Evolutionary conservation across 2,888 invertebrate genomes (phyloP), one percentile per base, ranked within the genome.

Genomic region (Ferrisia virgata): DNA sequence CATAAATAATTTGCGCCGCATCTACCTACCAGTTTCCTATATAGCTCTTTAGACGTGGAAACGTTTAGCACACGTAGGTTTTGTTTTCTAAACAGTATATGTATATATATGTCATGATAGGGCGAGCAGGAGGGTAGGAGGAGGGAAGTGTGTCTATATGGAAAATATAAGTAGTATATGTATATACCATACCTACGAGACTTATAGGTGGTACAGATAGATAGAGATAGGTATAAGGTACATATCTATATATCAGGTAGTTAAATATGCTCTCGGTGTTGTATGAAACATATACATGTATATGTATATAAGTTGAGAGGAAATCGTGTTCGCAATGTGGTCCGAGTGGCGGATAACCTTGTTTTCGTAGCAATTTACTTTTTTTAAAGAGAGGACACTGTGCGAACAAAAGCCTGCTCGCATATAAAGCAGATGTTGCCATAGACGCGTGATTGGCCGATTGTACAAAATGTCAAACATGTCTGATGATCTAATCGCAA

Each of bases 391-490:
- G 40, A 69, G 43, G 72, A 72, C 40, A 64, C 69, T 39, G 39
- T 22, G 22, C 64, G 18, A 69, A 82, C 72, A 69, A 72, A 69
- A 64, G 28, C 64, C 72, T n/a, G n/a, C 28, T 28, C 28, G 69
- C 64, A 28, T 64, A 82, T 72, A 82, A 72, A 72, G 82, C 82
- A 82, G 82, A 82, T 82, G 82, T 82, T 82, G 82, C 82, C 28
- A 82, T 47, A 47, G 40, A 28, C 25, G 28, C 33, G 28, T 25
- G 58, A 64, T 64, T 64, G 58, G 58, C 58, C 69, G 72, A 69
- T 82, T 82, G 72, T 82, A 72, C 69, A 31, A 72, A 72, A 82
- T 82, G 82, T 82, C 82, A 82, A 82, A 82, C 82, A 82, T 69
- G 82, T 82, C 72, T 82, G 82, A 82, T 82, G 72, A 82, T 82